phyloP scores from a whole-genome alignment of 2,888 invertebrate species.

The Eupeodes luniger region DNA sequence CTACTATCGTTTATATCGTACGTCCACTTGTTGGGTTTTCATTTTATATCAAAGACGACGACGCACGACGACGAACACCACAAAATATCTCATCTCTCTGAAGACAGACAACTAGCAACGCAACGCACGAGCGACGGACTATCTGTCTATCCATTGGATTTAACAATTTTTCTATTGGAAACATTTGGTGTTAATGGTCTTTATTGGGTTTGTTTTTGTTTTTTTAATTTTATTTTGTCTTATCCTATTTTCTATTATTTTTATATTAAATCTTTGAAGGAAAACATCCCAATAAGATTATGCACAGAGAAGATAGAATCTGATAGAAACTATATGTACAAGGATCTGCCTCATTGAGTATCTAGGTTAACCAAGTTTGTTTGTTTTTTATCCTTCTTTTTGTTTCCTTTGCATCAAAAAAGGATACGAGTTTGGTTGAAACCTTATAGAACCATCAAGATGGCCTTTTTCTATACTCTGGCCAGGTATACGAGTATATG shows the following conservation, averaged over 20 bases:
- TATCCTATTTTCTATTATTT: neutral
- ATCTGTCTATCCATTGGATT: neutral
- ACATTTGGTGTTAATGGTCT: slow-evolving; percentile 8
- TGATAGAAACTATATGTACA: neutral
- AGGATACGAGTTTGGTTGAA: neutral
- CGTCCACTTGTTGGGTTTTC: neutral
- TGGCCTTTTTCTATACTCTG: neutral
- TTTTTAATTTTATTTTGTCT: neutral
- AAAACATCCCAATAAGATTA: slow-evolving; percentile 22
- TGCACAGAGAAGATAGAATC: neutral
- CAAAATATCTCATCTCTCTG: neutral
- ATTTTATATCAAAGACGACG: too few species aligned
- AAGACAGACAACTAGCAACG: too few species aligned
- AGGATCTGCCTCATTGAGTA: neutral
- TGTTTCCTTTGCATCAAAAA: neutral
- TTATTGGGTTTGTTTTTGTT: neutral
- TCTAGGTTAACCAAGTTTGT: slow-evolving; percentile 5
- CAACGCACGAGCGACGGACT: neutral
- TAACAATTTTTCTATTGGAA: neutral
- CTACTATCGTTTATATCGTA: neutral
- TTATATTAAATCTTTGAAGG: neutral
- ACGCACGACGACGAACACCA: too few species aligned
- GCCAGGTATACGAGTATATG: neutral
- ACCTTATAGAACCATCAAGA: neutral
- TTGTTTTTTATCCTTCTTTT: neutral